A percentile compares a stretch with the other conserved stretches of the same genome.
Evolutionary conservation across 2,888 invertebrate genomes (phyloP).

Genomic region (Bursaphelenchus okinawaensis): DNA sequence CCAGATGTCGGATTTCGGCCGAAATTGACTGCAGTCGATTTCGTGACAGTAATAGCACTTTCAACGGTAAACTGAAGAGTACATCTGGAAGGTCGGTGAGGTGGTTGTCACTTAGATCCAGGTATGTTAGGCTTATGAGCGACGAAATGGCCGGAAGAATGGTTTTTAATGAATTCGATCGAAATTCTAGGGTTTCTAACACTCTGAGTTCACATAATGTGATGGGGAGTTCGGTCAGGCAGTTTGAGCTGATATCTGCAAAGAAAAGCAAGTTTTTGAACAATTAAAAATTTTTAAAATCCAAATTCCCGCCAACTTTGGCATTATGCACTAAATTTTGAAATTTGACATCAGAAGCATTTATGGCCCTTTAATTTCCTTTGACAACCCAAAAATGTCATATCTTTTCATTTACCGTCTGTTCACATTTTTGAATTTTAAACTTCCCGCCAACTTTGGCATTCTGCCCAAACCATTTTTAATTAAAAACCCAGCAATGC

Average conservation of each 20-base stretch:
- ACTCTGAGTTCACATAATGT: slow-evolving; percentile 4
- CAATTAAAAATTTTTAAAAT: background rate
- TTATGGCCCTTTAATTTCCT: background rate
- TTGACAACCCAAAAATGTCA: background rate
- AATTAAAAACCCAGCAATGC: too few relatives aligned
- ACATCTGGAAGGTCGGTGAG: slow-evolving; percentile 9
- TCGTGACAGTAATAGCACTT: slow-evolving; percentile 4
- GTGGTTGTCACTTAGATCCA: slow-evolving; percentile 15
- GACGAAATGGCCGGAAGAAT: slow-evolving; percentile 4
- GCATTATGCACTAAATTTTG: too few relatives aligned
- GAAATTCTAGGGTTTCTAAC: slow-evolving; percentile 15
- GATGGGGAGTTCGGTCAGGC: background rate
- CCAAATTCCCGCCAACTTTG: background rate
- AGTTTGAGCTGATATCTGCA: slow-evolving; percentile 7
- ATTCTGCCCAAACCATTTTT: background rate
- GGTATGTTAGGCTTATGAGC: slow-evolving; percentile 9
- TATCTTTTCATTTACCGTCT: too few relatives aligned
- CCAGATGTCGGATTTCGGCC: slow-evolving; percentile 7
- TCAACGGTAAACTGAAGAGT: slow-evolving; percentile 1
- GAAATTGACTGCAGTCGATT: slow-evolving; percentile 11
- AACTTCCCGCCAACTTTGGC: too few relatives aligned
- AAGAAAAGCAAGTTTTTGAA: too few relatives aligned
- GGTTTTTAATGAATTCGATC: slow-evolving; percentile 5
- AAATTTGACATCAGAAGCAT: too few relatives aligned
- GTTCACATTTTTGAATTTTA: too few relatives aligned